A percentile compares a stretch with the other conserved stretches of the same genome.
Evolutionary conservation across 1,140 invertebrate genomes (phyloP).

Genomic region (Drosophila ambigua): DNA sequence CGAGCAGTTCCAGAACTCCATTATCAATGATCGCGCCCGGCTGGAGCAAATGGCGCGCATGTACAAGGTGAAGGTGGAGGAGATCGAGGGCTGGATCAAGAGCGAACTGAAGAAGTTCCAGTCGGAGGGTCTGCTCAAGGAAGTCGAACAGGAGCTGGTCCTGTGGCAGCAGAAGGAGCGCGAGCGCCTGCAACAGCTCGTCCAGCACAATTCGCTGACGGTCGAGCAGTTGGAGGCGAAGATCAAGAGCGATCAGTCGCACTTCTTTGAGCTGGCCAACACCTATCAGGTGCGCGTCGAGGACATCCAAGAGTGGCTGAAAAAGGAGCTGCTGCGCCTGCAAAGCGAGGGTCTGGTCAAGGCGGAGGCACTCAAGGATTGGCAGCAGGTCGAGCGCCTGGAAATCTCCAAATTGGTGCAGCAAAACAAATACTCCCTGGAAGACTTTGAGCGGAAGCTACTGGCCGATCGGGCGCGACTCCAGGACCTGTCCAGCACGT

Average conservation of each 20-base stretch:
- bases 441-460: slow-evolving; percentile 72
- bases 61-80: slow-evolving; percentile 75
- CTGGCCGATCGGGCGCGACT: slow-evolving; percentile 64
- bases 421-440: slow-evolving; percentile 69
- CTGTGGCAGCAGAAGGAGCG: slow-evolving; percentile 75
- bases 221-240: slow-evolving; percentile 72
- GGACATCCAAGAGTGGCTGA: slow-evolving; percentile 78
- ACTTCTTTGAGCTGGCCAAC: slow-evolving; percentile 72
- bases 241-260: slow-evolving; percentile 76
- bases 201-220: slow-evolving; percentile 71
- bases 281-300: slow-evolving; percentile 74
- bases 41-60: slow-evolving; percentile 67
- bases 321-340: slow-evolving; percentile 71
- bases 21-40: slow-evolving; percentile 67
- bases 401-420: slow-evolving; percentile 65
- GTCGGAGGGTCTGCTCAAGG: slow-evolving; percentile 72
- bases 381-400: slow-evolving; percentile 68
- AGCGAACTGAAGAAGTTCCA: slow-evolving; percentile 72
- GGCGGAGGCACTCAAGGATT: slow-evolving; percentile 73
- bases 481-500: slow-evolving; percentile 65
- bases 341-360: slow-evolving; percentile 75
- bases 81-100: slow-evolving; percentile 76
- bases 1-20: slow-evolving; percentile 72
- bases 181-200: slow-evolving; percentile 62
- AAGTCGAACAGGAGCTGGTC: slow-evolving; percentile 70